Base-by-base conservation (phyloP, 2,888 invertebrate species). In the Bruchidius siliquastri region DNA sequence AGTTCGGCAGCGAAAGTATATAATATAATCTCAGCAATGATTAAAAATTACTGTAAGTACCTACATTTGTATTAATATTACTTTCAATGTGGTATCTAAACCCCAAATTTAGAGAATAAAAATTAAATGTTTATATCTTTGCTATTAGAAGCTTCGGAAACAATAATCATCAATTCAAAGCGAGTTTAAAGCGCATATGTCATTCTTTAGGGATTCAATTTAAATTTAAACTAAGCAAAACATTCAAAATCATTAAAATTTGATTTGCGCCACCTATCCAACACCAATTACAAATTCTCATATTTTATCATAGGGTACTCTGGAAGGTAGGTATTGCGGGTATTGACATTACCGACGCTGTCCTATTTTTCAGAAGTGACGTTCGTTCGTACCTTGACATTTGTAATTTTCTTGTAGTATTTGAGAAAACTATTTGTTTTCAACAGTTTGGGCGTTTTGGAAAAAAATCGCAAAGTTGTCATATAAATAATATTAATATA, bases 391-490 rank as follows among this genome's bases (percentile, higher is more conserved):
- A 4, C 49, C 49, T 13, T 49, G 49, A 49, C 49, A 49, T 49
- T 49, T 49, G 10, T 49, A 18, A 49, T 49, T 49, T 3, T n/a
- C n/a, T n/a, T 26, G 26, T 18, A 13, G 0, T 26, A 26, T 26
- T 26, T 26, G 26, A 8, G 18, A 49, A 49, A 49, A 49, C 3
- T 49, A 49, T 49, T 49, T 49, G 26, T 26, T 26, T 8, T 13
- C 1, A 13, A 49, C 3, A 1, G 3, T 49, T 49, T 49, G 49
- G 49, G 49, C n/a, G n/a, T 30, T 30, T 30, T 3, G 8, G 69
- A 77, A 73, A 79, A 8, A 49, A 13, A 8, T 13, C 3, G 18
- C 49, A 1, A 49, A 49, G 49, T 49, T 13, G 49, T 49, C 13
- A 13, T 13, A 18, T 49, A 49, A 13, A 26, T 8, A 49, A 49